Base-by-base conservation (phyloP, 2,888 invertebrate species). In the Cryptocephalus primarius region DNA sequence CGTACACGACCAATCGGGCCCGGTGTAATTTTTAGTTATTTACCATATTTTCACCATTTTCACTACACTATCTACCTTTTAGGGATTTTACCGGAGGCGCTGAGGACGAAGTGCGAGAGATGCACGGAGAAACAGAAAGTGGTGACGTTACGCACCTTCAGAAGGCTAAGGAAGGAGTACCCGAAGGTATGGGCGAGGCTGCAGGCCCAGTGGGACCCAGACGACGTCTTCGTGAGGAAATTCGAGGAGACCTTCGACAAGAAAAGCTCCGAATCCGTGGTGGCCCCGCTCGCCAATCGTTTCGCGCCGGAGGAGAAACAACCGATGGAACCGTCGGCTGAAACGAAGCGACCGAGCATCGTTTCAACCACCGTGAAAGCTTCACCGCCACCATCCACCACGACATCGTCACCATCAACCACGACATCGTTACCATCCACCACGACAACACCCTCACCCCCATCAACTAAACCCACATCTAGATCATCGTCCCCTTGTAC, bases 51-150 rank as follows among this genome's bases (percentile, higher is more conserved):
- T 22, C 6, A 22, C 22, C 22, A 22, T 22, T 22, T 22, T 22
- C 22, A 22, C 6, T 6, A 22, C 22, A 22, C 3, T 22, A 22
- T 22, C 3, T 22, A 36, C 4, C 11, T 65, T 64, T 44, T 70
- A 85, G 85, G 78, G 62, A 74, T 83, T 54, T 71, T 85, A 9
- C 85, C 85, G 8, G 85, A 85, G 68, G 84, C 83, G 1, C 63
- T 85, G 44, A 66, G 75, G 53, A 81, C 80, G 31, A 80, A 78
- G 57, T 85, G 85, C 65, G 63, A 72, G 11, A 73, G 80, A 43
- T 84, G 85, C 61, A 80, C 80, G 2, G 79, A 79, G 44, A 75
- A 78, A 47, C 85, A 85, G 66, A 82, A 79, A 64, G 69, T 66
- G 42, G 76, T 75, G 1, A 81, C 83, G 0, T 75, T 82, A 10